A percentile compares a stretch with the other conserved stretches of the same genome.
phyloP scores from a whole-genome alignment of 2,113 vertebrate genomes.

The Petaurus breviceps region DNA sequence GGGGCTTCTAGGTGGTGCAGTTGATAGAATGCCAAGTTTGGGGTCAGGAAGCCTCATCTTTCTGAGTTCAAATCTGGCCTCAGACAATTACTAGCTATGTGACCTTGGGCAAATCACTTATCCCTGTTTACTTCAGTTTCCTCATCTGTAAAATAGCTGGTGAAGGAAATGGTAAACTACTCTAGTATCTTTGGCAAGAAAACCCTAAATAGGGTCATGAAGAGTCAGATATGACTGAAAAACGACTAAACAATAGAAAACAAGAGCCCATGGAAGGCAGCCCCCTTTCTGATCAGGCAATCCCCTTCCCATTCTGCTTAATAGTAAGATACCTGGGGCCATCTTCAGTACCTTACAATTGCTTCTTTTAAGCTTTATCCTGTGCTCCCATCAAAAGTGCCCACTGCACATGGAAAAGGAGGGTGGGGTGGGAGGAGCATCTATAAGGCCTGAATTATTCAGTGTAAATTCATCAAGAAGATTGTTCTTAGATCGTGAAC shows the following conservation, averaged over 20 bases:
- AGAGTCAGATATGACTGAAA: background rate
- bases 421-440: background rate
- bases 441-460: slow-evolving; percentile 75
- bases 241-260: background rate
- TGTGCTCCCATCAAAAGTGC: slow-evolving; percentile 49
- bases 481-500: slow-evolving; percentile 69
- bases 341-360: slow-evolving; percentile 55
- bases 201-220: background rate
- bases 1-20: background rate
- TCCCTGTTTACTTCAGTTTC: background rate
- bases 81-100: background rate
- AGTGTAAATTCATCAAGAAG: slow-evolving; percentile 54
- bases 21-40: background rate
- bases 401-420: slow-evolving; percentile 57
- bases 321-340: slow-evolving; percentile 14
- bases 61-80: background rate
- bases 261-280: background rate
- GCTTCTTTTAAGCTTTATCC: slow-evolving; percentile 52
- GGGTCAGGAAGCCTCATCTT: background rate
- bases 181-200: background rate
- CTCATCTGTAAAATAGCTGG: background rate
- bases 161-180: background rate
- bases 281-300: background rate
- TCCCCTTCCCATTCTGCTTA: background rate
- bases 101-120: background rate